Percentiles rank a stretch among this genome's conserved stretches.
These are phyloP conservation scores for Calonectris borealis DNA, from an alignment of 2,113 vertebrate genomes.

Conservation along the genomic window DNA sequence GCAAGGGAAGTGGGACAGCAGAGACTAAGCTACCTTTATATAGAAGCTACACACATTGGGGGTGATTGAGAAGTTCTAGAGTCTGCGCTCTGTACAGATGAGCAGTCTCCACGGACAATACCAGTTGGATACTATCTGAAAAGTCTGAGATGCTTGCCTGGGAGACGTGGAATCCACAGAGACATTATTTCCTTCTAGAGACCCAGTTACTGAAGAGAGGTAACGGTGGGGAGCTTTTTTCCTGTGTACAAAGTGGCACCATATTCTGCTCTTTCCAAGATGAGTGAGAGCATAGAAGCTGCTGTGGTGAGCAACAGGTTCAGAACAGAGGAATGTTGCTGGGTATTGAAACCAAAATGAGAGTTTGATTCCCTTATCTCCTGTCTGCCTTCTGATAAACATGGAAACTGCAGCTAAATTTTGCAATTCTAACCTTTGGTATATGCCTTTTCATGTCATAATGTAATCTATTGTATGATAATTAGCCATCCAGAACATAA, in stretches of 20 bases:
- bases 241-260: not conserved
- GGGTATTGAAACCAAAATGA: not conserved
- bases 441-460: not conserved
- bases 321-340: not conserved
- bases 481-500: not conserved
- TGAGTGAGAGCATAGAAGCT: not conserved
- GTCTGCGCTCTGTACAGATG: not conserved
- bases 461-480: not conserved
- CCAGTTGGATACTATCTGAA: not conserved
- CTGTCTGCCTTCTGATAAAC: not conserved
- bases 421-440: not conserved
- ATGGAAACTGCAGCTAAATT: not conserved
- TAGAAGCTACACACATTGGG: not conserved
- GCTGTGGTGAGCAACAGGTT: not conserved
- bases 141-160: not conserved
- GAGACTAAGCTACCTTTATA: not conserved
- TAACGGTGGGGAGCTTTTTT: not conserved
- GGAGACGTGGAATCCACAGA: not conserved
- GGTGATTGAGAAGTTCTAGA: not conserved
- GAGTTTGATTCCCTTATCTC: not conserved
- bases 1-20: not conserved
- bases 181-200: not conserved
- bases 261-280: not conserved
- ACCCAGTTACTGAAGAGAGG: not conserved
- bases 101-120: not conserved